Evolutionary conservation across 92 coral and sea anemone genomes (phyloP), one percentile per base, ranked within the genome.

Genomic region (Siderastrea radians): DNA sequence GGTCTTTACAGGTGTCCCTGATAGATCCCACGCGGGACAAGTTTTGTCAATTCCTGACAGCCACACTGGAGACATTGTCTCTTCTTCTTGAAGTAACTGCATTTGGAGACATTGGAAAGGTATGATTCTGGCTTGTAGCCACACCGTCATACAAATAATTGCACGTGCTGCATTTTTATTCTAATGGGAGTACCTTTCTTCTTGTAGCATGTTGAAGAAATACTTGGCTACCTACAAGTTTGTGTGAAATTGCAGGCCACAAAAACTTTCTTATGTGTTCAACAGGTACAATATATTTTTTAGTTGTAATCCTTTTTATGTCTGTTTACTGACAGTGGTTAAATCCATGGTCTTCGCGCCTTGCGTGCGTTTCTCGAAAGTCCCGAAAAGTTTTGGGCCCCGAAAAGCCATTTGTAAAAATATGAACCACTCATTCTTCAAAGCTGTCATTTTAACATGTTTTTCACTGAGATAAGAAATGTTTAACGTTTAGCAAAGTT

Each of bases 191-290:
- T 7, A 53, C 55, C n/a, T 12, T 57, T 55, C 60, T 69, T 51
- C 58, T 90, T 84, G 72, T 79, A 97, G 99, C 97, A 95, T 84
- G 94, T 97, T n/a, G 99, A 97, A 86, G 99, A 97, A 85, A 94
- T 97, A n/a, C 95, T 97, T 80, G 94, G 98, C 44, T 97, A 97
- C 84, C 77, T 97, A 49, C 97, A 95, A 92, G 93, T 93, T 53
- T 92, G 93, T 65, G 98, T 86, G n/a, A 97, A 94, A 76, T 78
- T 88, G 19, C 98, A 95, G 65, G 93, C 98, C 7, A 86, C 93
- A 43, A 92, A 96, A 83, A 92, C 98, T 5, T 94, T 94, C 77
- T 81, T 97, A 14, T 93, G 98, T 86, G 98, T 97, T 11, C 99
- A 97, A 72, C 99, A 97, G 94, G 99, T 97, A 90, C 48, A 7